Evolutionary conservation across 2,113 vertebrate species (phyloP).

Genomic region (Rhegmatorhina hoffmannsi): DNA sequence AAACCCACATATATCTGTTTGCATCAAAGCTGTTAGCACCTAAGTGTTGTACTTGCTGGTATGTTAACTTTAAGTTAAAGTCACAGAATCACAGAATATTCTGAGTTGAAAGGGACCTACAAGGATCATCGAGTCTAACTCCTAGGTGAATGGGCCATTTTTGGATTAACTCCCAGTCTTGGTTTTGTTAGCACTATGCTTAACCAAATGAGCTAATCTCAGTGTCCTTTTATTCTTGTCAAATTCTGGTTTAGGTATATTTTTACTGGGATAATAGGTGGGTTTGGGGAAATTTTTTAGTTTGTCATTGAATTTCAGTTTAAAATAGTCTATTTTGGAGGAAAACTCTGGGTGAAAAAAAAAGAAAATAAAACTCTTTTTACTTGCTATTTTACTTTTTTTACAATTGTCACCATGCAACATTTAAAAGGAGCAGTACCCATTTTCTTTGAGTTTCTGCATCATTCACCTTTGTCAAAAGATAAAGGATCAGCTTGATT

Average conservation of each 20-base stretch:
- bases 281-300: background rate
- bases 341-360: background rate
- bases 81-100: background rate
- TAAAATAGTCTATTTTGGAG: background rate
- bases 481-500: background rate
- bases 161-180: background rate
- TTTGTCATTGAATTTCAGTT: background rate
- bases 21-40: background rate
- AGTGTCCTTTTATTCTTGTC: background rate
- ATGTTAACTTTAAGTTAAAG: background rate
- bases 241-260: background rate
- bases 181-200: background rate
- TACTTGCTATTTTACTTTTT: background rate
- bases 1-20: background rate
- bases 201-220: background rate
- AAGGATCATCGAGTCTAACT: background rate
- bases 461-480: background rate
- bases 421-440: background rate
- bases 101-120: background rate
- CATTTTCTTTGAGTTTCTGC: background rate
- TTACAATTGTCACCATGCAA: background rate
- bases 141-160: background rate
- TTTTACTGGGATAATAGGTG: background rate
- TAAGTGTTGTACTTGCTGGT: background rate
- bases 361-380: background rate